A percentile compares a stretch with the other conserved stretches of the same genome.
Conservation (phyloP, 2,797 vertebrate genomes). For the Heterohyrax brucei region DNA sequence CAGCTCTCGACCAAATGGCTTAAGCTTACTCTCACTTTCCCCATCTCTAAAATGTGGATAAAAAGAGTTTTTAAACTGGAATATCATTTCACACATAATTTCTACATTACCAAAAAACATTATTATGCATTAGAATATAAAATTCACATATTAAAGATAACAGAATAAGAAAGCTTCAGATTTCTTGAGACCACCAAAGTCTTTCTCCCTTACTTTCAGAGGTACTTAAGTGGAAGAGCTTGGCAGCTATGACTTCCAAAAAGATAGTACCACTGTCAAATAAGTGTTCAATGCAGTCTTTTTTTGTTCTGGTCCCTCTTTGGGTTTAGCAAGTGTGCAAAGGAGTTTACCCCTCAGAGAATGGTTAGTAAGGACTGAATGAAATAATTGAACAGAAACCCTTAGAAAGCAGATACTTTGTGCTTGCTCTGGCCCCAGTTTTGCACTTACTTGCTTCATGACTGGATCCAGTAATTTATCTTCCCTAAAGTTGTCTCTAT, state of each 20-base stretch:
- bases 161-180: conserved; percentile 30
- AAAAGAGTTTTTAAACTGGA: conserved; percentile 5
- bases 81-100: not conserved
- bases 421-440: not conserved
- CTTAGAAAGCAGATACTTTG: not conserved
- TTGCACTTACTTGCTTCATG: not conserved
- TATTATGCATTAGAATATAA: conserved; percentile 1
- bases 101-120: not conserved
- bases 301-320: conserved; percentile 19
- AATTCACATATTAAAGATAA: not conserved
- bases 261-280: not conserved
- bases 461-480: not conserved
- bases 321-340: not conserved
- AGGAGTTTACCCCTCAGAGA: not conserved
- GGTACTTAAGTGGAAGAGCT: not conserved
- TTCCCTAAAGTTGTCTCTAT: conserved; percentile 32
- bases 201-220: not conserved
- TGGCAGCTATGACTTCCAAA: not conserved
- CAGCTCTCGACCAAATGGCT: not conserved
- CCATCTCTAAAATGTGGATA: not conserved
- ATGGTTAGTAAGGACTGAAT: not conserved
- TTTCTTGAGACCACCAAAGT: not conserved
- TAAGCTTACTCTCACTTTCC: not conserved
- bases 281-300: not conserved
- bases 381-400: not conserved